These are phyloP conservation scores for Liparis tanakae DNA, from an alignment of 2,797 vertebrate species.

Conservation along the genomic window DNA sequence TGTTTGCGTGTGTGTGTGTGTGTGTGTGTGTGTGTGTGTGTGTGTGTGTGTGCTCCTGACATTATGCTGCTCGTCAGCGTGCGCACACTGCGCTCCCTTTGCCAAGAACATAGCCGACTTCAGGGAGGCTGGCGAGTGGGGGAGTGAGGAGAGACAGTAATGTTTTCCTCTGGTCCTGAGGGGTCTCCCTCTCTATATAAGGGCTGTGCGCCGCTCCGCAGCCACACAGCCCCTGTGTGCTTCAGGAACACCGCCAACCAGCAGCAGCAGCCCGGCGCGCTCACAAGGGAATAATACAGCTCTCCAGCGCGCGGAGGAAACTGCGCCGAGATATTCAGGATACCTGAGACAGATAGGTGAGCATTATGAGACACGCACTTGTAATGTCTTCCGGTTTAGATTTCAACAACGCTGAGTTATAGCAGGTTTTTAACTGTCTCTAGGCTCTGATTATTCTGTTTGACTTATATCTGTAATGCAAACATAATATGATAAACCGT, in stretches of 20 bases:
- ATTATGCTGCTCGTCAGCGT: constrained; percentile 55
- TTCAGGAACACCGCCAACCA: constrained; percentile 64
- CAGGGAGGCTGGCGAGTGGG: constrained; percentile 52
- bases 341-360: constrained; percentile 56
- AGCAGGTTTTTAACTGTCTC: neutral
- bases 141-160: constrained; percentile 59
- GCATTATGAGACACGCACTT: constrained; percentile 19
- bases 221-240: constrained; percentile 60
- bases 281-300: constrained; percentile 67
- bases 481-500: neutral
- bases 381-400: neutral
- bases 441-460: neutral
- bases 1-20: no score
- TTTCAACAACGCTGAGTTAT: neutral
- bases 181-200: constrained; percentile 86
- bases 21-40: no score
- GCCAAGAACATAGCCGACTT: constrained; percentile 75
- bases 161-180: constrained; percentile 59
- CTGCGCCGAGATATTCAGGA: constrained; percentile 30
- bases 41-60: no score
- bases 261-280: constrained; percentile 41
- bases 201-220: constrained; percentile 62
- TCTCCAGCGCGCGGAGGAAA: constrained; percentile 23
- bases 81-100: constrained; percentile 25
- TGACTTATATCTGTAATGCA: neutral